Evolutionary conservation across 2,113 vertebrate genomes (phyloP).

Genomic region (Azemiops feae): DNA sequence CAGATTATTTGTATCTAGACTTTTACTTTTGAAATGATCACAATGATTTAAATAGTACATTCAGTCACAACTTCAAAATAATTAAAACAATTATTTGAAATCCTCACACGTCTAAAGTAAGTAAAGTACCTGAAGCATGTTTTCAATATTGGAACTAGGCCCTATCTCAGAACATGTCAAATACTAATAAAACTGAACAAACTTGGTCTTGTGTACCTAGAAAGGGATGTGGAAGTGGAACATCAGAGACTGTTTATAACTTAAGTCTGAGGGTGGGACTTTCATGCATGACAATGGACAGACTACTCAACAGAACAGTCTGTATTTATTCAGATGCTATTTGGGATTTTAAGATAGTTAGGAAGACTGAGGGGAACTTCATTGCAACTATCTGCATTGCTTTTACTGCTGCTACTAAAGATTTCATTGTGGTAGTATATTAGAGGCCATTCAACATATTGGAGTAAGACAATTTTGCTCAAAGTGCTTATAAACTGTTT

Average conservation of each 20-base stretch:
- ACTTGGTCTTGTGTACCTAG: not conserved
- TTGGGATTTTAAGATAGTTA: not conserved
- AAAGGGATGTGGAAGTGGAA: not conserved
- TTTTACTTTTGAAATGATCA: not conserved
- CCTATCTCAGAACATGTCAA: not conserved
- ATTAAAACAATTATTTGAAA: not conserved
- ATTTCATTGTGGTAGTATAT: not conserved
- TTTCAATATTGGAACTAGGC: not conserved
- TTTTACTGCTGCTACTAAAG: not conserved
- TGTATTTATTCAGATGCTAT: not conserved
- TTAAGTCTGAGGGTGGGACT: not conserved
- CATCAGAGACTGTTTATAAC: not conserved
- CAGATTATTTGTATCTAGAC: not conserved
- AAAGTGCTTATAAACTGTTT: not conserved
- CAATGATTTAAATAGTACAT: not conserved
- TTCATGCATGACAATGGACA: not conserved
- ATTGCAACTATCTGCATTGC: not conserved
- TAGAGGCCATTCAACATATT: not conserved
- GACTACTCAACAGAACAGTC: not conserved
- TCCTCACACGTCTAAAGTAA: not conserved
- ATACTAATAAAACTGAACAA: not conserved
- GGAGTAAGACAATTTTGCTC: not conserved
- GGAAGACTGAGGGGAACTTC: not conserved
- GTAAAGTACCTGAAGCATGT: not conserved
- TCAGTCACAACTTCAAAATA: not conserved